Evolutionary conservation across 2,888 invertebrate species (phyloP), one percentile per base, ranked within the genome.

Genomic region (Brachypterus glaber): DNA sequence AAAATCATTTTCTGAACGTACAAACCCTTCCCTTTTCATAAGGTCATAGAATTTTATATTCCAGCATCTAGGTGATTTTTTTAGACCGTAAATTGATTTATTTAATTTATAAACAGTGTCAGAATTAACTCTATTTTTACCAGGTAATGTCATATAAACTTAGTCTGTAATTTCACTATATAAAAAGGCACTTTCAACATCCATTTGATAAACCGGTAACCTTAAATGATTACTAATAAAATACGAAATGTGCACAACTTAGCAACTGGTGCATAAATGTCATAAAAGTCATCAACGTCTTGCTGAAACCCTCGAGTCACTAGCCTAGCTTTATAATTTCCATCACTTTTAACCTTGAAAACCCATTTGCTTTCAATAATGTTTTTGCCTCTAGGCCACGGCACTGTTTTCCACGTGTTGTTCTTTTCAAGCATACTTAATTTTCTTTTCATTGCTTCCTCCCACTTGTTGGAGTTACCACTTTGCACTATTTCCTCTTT

Each of bases 171-270:
- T 46, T n/a, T 41, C 35, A 14, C 47, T 43, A 37, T 50, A 43
- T 17, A 49, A 27, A 39, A 49, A 50, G 11, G 50, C 49, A 25
- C 45, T 40, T 30, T 35, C 46, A 2, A 49, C 47, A 37, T 49
- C 47, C 40, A 48, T 41, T 29, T 50, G 47, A 33, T 46, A 34
- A 12, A 49, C 36, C 12, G 33, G 30, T 24, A 36, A 29, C 12
- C 31, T 36, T 27, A 39, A 30, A 14, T 33, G 17, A 30, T 33
- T 8, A 13, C 32, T 18, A 41, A 25, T 14, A 38, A 34, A 15
- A 41, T 14, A 13, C 37, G 32, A 25, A 40, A 36, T 5, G 40
- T 40, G 18, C 26, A 26, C 9, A 40, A 17, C 29, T 32, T 30
- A 5, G 38, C 38, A n/a, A 37, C 41, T 4, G 41, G 34, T 17